These are phyloP conservation scores for Melanargia galathea DNA, from an alignment of 2,888 invertebrate genomes.

Conservation along the genomic window DNA sequence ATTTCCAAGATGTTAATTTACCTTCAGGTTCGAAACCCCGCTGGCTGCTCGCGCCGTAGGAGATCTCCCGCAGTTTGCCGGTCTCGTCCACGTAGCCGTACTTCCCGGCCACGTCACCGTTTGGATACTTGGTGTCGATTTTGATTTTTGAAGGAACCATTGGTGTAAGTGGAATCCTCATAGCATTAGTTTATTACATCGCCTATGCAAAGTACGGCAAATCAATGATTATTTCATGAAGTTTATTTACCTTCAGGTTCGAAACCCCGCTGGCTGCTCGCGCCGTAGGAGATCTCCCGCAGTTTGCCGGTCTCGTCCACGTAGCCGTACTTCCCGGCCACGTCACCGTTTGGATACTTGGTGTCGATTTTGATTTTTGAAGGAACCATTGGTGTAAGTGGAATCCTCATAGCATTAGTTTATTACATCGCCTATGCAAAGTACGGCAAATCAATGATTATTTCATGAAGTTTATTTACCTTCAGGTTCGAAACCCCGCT, in stretches of 20 bases:
- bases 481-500: conserved; percentile 91
- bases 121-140: conserved; percentile 92
- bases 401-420: too few relatives aligned
- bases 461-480: conserved; percentile 65
- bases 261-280: conserved; percentile 90
- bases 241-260: conserved; percentile 90
- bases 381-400: conserved; percentile 92
- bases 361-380: conserved; percentile 95
- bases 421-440: too few relatives aligned
- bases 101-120: conserved; percentile 92
- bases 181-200: too few relatives aligned
- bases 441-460: too few relatives aligned
- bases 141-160: conserved; percentile 93
- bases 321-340: conserved; percentile 95
- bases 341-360: conserved; percentile 91
- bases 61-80: conserved; percentile 89
- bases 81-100: conserved; percentile 93
- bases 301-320: conserved; percentile 88
- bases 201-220: too few relatives aligned
- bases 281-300: conserved; percentile 93
- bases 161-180: too few relatives aligned
- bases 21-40: conserved; percentile 92
- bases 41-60: conserved; percentile 91
- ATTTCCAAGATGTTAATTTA: too few relatives aligned
- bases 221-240: too few relatives aligned